A percentile compares a stretch with the other conserved stretches of the same genome.
phyloP scores from a whole-genome alignment of 2,797 vertebrate species.

The Kryptolebias ocellatus region DNA sequence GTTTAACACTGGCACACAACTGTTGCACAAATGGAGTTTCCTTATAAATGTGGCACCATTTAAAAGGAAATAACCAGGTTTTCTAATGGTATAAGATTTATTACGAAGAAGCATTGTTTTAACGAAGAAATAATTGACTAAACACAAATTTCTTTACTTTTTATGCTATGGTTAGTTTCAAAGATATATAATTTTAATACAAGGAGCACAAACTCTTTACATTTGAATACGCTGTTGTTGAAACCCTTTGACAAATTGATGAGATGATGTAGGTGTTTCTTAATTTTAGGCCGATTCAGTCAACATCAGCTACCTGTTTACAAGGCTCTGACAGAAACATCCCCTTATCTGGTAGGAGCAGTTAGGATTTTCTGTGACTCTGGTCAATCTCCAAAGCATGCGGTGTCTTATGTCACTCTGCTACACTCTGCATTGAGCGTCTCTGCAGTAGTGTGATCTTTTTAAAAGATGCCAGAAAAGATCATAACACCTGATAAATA shows the following conservation, averaged over 20 bases:
- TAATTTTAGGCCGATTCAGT: slow-evolving; percentile 13
- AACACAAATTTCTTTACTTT: too few species aligned
- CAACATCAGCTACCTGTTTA: slow-evolving; percentile 18
- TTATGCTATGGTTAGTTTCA: not conserved
- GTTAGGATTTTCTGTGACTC: slow-evolving; percentile 12
- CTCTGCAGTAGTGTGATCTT: slow-evolving; percentile 31
- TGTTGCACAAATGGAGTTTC: too few species aligned
- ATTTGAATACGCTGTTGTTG: not conserved
- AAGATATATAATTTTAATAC: not conserved
- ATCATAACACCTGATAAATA: slow-evolving; percentile 37
- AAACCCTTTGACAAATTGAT: slow-evolving; percentile 1
- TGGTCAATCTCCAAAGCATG: slow-evolving; percentile 15
- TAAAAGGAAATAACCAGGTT: too few species aligned
- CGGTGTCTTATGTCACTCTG: slow-evolving; percentile 14
- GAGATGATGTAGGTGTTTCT: slow-evolving; percentile 15
- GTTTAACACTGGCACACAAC: too few species aligned
- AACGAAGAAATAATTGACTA: too few species aligned
- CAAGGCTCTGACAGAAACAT: slow-evolving; percentile 13
- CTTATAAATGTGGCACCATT: too few species aligned
- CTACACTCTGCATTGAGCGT: slow-evolving; percentile 14
- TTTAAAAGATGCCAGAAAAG: slow-evolving; percentile 33
- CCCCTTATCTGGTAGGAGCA: slow-evolving; percentile 12
- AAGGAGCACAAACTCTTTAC: not conserved
- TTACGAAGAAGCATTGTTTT: too few species aligned
- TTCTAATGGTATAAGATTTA: too few species aligned